phyloP scores from a whole-genome alignment of 2,113 vertebrate genomes.

The Megalops atlanticus region DNA sequence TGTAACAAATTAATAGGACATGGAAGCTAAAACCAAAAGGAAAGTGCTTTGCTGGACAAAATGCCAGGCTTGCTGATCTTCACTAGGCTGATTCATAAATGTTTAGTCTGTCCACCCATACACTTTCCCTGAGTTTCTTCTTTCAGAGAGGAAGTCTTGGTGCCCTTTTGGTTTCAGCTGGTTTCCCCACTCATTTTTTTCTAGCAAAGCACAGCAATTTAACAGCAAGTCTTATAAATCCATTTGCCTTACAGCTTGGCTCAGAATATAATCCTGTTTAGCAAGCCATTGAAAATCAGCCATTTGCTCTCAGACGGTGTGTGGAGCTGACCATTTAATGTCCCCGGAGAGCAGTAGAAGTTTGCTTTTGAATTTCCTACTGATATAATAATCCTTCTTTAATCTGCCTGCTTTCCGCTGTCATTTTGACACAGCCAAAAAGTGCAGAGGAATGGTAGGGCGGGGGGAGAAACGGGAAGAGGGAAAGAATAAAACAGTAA shows the following conservation, averaged over 20 bases:
- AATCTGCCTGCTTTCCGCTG: background rate
- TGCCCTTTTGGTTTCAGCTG: background rate
- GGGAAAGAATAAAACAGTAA: conserved; percentile 33
- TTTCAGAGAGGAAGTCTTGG: background rate
- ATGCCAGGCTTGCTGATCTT: too few species aligned
- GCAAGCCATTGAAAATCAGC: background rate
- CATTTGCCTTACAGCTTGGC: conserved; percentile 10
- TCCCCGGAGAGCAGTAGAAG: background rate
- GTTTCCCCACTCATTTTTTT: background rate
- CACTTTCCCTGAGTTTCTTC: background rate
- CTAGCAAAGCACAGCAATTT: background rate
- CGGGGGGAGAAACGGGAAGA: conserved; percentile 7
- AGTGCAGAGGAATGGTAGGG: conserved; percentile 26
- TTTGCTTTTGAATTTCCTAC: conserved; percentile 20
- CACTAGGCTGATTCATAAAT: too few species aligned
- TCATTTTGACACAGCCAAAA: background rate
- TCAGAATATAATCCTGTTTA: conserved; percentile 19
- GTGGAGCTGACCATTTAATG: background rate
- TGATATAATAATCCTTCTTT: background rate
- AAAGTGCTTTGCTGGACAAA: too few species aligned
- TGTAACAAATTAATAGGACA: too few species aligned
- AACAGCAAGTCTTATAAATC: background rate
- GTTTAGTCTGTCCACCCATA: background rate
- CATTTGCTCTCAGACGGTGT: background rate
- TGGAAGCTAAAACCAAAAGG: too few species aligned